Base-by-base conservation (phyloP, 2,113 vertebrate species). In the Pseudolaguvia tuberculata region DNA sequence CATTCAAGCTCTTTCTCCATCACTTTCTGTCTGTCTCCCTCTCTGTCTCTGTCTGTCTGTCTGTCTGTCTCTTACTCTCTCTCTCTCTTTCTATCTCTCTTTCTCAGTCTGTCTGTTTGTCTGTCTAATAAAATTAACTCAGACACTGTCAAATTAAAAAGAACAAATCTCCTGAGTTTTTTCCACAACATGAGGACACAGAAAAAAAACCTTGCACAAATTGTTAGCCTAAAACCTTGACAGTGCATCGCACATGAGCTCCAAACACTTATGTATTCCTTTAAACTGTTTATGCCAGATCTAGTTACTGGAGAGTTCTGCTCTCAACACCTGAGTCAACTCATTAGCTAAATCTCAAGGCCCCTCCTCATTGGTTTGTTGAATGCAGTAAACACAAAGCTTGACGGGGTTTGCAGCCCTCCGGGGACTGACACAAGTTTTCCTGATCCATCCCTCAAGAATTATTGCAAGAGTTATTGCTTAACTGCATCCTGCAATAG, bases 261-360 rank as follows among this genome's bases (percentile, higher is more conserved):
- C 12, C 39, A 65, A 47, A 25, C 1, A 5, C 21, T 47, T 13
- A n/a, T n/a, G 59, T 62, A 21, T 62, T 39, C 11, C 10, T n/a
- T 21, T 9, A 47, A 65, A 25, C 12, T n/a, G 4, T 45, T 20
- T 35, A 45, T 48, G 42, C 27, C 15, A 18, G 63, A 21, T 23
- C 25, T 5, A 2, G 5, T 66, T 66, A 21, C 45, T 48, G 63
- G 63, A 66, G 21, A 5, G 23, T 27, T 66, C 42, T 48, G 15
- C 23, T 67, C 18, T 50, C 63, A 17, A 67, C 45, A 67, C 63
- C 45, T 50, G 63, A 25, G 17, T 67, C 17, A 50, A 50, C 45
- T 67, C 63, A 50, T 67, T 20, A 67, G 18, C 47, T 48, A 67
- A 50, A 50, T 67, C 63, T 47, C 63, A 67, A 50, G 63, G 17